Conservation (phyloP, 2,888 invertebrate species). For the Eudasyphora cyanicolor region DNA sequence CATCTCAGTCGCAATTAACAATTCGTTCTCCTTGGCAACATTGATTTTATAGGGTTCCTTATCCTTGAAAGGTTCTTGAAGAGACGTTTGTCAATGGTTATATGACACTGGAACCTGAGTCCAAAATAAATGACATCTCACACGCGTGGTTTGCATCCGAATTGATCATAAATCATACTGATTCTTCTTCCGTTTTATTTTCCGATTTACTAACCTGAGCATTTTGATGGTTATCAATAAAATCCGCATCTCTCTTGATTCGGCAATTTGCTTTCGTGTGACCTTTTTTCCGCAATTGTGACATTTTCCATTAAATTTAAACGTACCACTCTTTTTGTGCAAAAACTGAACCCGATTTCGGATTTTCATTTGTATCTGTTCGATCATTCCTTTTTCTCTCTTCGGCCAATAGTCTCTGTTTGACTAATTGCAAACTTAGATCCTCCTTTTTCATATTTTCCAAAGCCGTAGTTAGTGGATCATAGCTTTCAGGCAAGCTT, state of each 20-base stretch:
- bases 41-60: too few relatives aligned
- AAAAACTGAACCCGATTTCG: too few relatives aligned
- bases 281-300: too few relatives aligned
- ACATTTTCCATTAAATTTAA: too few relatives aligned
- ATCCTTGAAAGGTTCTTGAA: neutral
- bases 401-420: neutral
- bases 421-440: neutral
- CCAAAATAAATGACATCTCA: too few relatives aligned
- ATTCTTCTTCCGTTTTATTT: too few relatives aligned
- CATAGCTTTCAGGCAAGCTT: neutral
- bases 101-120: neutral
- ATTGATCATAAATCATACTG: too few relatives aligned
- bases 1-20: too few relatives aligned
- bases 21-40: too few relatives aligned
- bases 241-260: neutral
- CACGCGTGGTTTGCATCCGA: too few relatives aligned
- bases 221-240: neutral
- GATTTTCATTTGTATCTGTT: neutral
- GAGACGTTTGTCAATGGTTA: neutral
- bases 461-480: conserved; percentile 7
- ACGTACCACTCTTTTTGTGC: too few relatives aligned
- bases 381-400: neutral
- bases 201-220: neutral
- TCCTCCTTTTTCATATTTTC: neutral
- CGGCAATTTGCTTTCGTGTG: neutral